phyloP scores from a whole-genome alignment of 2,797 vertebrate genomes.

The Helarctos malayanus region DNA sequence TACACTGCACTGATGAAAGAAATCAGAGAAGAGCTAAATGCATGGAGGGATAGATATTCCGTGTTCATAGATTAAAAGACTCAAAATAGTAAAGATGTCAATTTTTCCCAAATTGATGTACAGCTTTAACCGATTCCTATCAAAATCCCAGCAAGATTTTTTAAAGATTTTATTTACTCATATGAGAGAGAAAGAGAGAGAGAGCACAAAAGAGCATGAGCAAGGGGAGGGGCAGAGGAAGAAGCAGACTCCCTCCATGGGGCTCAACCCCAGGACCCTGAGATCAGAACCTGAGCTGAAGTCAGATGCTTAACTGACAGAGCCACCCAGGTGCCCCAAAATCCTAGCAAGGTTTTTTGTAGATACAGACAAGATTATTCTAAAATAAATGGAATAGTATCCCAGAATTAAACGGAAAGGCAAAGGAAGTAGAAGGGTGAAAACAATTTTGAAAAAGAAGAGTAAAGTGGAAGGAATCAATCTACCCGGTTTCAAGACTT shows the following conservation, averaged over 20 bases:
- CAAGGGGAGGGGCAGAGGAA: no score
- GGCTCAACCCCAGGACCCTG: no score
- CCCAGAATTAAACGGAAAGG: not conserved
- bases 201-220: no score
- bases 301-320: no score
- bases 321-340: not conserved
- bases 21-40: not conserved
- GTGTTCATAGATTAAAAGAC: not conserved
- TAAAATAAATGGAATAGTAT: not conserved
- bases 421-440: not conserved
- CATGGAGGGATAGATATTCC: not conserved
- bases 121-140: not conserved
- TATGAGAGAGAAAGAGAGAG: no score
- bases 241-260: no score
- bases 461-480: not conserved
- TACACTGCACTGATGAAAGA: not conserved
- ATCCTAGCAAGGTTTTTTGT: not conserved
- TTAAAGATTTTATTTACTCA: no score
- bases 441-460: conserved; percentile 39
- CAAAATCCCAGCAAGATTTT: not conserved
- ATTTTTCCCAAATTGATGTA: not conserved
- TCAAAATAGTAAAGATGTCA: not conserved
- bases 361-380: not conserved
- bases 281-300: no score
- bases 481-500: not conserved